phyloP scores from a whole-genome alignment of 2,113 vertebrate genomes.

The Ceyx cyanopectus region DNA sequence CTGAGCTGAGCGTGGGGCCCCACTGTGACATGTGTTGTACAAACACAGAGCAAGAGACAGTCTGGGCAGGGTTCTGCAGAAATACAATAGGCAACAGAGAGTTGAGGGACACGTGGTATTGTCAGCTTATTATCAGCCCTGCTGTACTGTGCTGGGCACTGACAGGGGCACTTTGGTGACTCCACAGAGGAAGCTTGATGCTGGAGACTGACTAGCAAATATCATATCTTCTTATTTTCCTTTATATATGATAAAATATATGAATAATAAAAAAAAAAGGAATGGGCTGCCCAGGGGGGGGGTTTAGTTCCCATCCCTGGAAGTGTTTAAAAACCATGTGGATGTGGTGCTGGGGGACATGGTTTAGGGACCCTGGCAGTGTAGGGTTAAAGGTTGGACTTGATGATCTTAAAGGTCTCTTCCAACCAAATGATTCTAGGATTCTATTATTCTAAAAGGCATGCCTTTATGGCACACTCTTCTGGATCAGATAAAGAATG shows the following conservation, averaged over 20 bases:
- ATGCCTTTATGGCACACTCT: rapidly evolving
- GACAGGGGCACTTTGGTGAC: neutral
- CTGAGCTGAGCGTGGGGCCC: neutral
- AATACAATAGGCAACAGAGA: neutral
- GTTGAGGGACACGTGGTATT: neutral
- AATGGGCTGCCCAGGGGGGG: too few relatives aligned
- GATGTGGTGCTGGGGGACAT: too few relatives aligned
- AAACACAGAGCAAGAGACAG: neutral
- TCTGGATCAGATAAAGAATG: neutral
- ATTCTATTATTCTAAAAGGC: neutral
- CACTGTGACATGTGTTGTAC: neutral
- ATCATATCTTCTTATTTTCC: neutral
- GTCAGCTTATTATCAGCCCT: neutral
- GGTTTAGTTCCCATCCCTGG: too few relatives aligned
- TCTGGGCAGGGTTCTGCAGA: neutral
- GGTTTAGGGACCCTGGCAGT: too few relatives aligned
- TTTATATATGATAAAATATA: neutral
- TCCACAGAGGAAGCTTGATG: neutral
- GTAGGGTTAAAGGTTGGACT: too few relatives aligned
- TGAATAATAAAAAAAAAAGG: too few relatives aligned
- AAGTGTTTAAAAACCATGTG: too few relatives aligned
- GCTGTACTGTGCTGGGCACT: neutral
- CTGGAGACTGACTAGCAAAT: neutral
- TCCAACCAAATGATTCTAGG: too few relatives aligned
- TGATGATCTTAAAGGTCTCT: too few relatives aligned